Percentiles rank a stretch among this genome's conserved stretches.
phyloP scores from a whole-genome alignment of 1,140 invertebrate genomes.

The Meteorus sp. region DNA sequence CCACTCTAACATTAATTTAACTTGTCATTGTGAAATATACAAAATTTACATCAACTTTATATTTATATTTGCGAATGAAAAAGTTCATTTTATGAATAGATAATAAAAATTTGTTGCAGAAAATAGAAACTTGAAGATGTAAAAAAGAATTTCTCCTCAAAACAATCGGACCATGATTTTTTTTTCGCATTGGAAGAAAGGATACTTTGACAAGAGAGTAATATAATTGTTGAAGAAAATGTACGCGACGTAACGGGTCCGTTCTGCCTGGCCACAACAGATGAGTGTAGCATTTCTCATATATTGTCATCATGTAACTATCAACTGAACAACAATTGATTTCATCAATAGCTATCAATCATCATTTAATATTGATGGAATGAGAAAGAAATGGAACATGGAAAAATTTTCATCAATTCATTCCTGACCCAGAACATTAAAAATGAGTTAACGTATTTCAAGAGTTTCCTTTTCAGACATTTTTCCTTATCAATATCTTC shows the following conservation, averaged over 20 bases:
- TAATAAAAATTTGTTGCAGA: too few species aligned
- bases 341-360: conserved; percentile 28
- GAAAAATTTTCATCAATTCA: background rate
- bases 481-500: background rate
- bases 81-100: too few species aligned
- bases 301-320: conserved; percentile 44
- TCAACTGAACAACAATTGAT: conserved; percentile 39
- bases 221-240: too few species aligned
- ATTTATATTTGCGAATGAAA: background rate
- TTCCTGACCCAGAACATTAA: background rate
- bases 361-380: too few species aligned
- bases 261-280: conserved; percentile 53
- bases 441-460: too few species aligned
- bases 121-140: background rate
- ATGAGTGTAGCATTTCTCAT: conserved; percentile 53
- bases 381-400: too few species aligned
- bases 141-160: conserved; percentile 5
- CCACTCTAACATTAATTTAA: too few species aligned
- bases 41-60: background rate
- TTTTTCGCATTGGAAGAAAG: conserved; percentile 29
- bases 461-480: background rate
- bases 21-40: too few species aligned
- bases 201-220: conserved; percentile 14
- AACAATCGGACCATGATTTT: conserved; percentile 18
- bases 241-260: conserved; percentile 49